Base-by-base conservation (phyloP, 2,888 invertebrate genomes). In the Protodeltote pygarga region DNA sequence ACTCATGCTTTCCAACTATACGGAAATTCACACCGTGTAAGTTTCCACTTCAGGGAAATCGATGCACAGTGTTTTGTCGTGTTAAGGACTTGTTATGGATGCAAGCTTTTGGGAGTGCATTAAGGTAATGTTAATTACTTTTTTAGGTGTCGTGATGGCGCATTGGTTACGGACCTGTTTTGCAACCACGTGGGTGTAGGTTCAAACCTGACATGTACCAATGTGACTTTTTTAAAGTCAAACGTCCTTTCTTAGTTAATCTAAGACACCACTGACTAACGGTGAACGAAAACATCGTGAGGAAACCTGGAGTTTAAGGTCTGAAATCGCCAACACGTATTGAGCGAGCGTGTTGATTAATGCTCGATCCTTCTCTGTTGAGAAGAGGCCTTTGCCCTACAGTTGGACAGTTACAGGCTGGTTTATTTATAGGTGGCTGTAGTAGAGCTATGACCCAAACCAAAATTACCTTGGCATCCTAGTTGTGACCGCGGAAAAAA, bases 231-330 rank as follows among this genome's bases (percentile, higher is more conserved):
- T 25, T 17, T 8, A 2, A 24, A 28, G 31, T 29, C 10, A 46
- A 11, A 55, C 0, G 28, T 55, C 19, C 47, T 46, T 24, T 29
- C 28, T 24, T 28, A 27, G 28, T 0, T 15, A 6, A 2, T 5
- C 27, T 41, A 53, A 11, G 42, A 53, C 27, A 23, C 13, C 28
- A 33, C 2, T 4, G 55, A 24, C 33, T 46, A 5, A 28, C 55
- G 27, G 32, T 55, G 47, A 46, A 46, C 31, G 54, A 5, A 45
- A 54, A 54, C 45, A 54, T 54, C 55, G 54, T 54, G 31, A 44
- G 27, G 55, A 45, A 49, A 44, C 31, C 27, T 19, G 19, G 45
- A 23, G 17, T 31, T 11, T 27, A n/a, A 6, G 8, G 28, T 55
- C 19, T 46, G 28, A 19, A 55, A 55, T 55, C 57, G 2, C 50